phyloP scores from a whole-genome alignment of 2,888 invertebrate genomes.

The Resseliella maxima region DNA sequence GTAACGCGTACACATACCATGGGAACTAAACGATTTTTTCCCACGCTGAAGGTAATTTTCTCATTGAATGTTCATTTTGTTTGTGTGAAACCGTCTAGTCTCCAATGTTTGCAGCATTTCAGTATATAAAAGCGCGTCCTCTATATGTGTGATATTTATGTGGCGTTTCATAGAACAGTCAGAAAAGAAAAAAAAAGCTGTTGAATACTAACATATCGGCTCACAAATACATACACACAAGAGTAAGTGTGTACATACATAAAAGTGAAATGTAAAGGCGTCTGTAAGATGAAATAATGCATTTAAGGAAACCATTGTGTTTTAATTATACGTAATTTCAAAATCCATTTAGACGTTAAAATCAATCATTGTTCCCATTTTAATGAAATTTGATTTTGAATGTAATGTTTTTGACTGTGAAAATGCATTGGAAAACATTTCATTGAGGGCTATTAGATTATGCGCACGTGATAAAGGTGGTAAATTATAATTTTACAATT shows the following conservation, averaged over 20 bases:
- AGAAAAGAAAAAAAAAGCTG: not conserved
- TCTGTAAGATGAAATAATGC: not conserved
- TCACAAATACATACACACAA: not conserved
- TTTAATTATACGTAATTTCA: conserved; percentile 7
- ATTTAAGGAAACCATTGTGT: conserved; percentile 24
- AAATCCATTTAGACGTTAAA: conserved; percentile 3
- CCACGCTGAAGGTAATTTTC: conserved; percentile 55
- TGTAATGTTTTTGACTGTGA: not conserved
- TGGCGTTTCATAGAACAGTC: conserved; percentile 20
- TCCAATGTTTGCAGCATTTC: not conserved
- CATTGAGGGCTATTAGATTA: not conserved
- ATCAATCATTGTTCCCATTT: too few species aligned
- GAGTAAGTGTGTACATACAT: not conserved
- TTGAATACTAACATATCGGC: not conserved
- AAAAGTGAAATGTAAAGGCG: too few species aligned
- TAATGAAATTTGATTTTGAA: not conserved
- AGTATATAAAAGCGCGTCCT: conserved; percentile 5
- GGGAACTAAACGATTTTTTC: conserved; percentile 51
- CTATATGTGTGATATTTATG: conserved; percentile 34
- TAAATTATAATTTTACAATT: too few species aligned
- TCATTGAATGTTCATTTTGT: conserved; percentile 53
- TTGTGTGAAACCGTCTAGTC: conserved; percentile 50
- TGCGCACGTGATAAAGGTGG: too few species aligned
- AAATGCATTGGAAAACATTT: not conserved
- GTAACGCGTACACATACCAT: conserved; percentile 34